These are phyloP conservation scores for Cirrhinus molitorella DNA, from an alignment of 2,797 vertebrate species.

Conservation along the genomic window DNA sequence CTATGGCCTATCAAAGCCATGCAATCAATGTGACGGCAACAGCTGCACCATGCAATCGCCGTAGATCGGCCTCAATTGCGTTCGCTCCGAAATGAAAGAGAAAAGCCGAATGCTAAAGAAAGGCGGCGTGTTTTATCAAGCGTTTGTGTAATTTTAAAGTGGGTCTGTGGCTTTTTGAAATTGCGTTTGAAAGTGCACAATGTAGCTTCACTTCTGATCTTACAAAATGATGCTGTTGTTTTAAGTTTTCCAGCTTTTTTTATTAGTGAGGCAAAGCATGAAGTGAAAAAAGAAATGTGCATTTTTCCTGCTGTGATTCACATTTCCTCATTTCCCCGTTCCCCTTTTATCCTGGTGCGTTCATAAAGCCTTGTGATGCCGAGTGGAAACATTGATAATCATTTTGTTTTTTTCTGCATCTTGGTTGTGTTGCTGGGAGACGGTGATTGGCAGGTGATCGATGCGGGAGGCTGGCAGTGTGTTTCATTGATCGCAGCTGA, in stretches of 20 bases:
- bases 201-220: conserved; percentile 2
- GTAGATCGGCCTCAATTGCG: conserved; percentile 22
- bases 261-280: neutral
- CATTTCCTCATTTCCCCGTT: neutral
- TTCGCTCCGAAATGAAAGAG: conserved; percentile 47
- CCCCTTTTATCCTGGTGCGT: conserved; percentile 22
- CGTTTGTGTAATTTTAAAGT: conserved; percentile 16
- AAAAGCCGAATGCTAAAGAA: conserved; percentile 35
- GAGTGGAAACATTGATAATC: conserved; percentile 14
- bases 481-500: conserved; percentile 53
- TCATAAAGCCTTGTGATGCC: conserved; percentile 19
- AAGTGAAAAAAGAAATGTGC: neutral
- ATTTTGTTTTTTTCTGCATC: conserved; percentile 10
- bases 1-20: conserved; percentile 57
- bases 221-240: neutral
- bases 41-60: neutral
- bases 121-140: conserved; percentile 20
- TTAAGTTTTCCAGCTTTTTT: neutral
- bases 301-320: neutral
- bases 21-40: conserved; percentile 1
- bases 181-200: neutral
- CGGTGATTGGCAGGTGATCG: conserved; percentile 58
- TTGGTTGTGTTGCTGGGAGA: conserved; percentile 38
- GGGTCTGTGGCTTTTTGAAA: conserved; percentile 32
- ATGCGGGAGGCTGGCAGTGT: conserved; percentile 24